Evolutionary conservation across 2,113 vertebrate species (phyloP).

Genomic region (Pachycephala philippinensis): DNA sequence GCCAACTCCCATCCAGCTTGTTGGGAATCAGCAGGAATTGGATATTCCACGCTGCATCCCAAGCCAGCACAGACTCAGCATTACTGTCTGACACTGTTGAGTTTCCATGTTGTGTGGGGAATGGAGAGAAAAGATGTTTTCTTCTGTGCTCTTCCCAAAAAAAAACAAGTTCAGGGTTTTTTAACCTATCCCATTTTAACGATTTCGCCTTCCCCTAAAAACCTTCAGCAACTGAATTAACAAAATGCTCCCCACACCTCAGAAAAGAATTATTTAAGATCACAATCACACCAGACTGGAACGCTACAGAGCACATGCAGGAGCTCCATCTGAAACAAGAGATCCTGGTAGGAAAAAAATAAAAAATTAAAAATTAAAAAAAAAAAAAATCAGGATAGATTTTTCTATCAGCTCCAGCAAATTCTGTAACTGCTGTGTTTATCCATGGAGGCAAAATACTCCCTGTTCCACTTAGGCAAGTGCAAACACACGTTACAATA

Average conservation of each 20-base stretch:
- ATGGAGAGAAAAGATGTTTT: background rate
- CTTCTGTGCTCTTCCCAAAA: background rate
- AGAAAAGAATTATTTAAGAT: background rate
- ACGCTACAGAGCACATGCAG: background rate
- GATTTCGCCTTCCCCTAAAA: background rate
- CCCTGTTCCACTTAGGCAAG: constrained; percentile 42
- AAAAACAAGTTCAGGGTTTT: background rate
- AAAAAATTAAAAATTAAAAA: too few species aligned
- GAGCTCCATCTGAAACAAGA: background rate
- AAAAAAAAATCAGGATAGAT: background rate
- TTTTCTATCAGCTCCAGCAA: constrained; percentile 44
- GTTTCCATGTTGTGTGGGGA: background rate
- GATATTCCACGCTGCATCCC: background rate
- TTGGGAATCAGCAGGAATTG: background rate
- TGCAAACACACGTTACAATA: constrained; percentile 49
- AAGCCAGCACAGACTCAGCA: background rate
- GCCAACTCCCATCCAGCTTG: background rate
- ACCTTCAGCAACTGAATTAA: background rate
- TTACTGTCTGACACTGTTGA: background rate
- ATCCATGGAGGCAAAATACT: constrained; percentile 46
- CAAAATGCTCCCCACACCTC: background rate
- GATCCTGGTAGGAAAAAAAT: background rate
- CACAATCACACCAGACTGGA: background rate
- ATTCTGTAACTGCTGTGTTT: constrained; percentile 36
- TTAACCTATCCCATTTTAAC: background rate